Conservation (phyloP, 2,797 vertebrate genomes). For the Arctocebus calabarensis region DNA sequence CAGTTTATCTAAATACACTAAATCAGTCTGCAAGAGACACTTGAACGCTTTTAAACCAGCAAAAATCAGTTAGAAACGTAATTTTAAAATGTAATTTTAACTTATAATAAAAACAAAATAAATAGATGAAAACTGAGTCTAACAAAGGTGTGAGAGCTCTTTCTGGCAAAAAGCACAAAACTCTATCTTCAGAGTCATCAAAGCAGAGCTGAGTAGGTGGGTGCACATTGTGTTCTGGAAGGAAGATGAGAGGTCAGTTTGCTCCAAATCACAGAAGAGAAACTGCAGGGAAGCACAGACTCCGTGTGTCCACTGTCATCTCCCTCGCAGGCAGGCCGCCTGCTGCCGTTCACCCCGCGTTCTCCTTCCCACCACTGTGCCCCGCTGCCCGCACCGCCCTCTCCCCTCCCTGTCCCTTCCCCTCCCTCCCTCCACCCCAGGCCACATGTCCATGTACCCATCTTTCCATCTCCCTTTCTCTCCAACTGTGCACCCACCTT, state of each 20-base stretch:
- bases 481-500: accelerated
- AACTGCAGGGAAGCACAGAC: accelerated
- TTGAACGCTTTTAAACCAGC: no score
- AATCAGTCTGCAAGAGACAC: not conserved
- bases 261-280: not conserved
- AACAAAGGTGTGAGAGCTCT: not conserved
- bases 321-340: no score
- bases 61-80: not conserved
- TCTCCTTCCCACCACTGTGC: not conserved
- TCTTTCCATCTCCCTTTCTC: not conserved
- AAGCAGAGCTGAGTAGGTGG: not conserved
- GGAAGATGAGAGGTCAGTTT: no score
- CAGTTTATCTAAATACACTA: not conserved
- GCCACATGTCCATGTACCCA: not conserved
- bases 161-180: not conserved
- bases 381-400: not conserved
- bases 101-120: not conserved
- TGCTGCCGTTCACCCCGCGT: not conserved
- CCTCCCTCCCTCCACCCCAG: not conserved
- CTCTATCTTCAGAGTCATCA: not conserved
- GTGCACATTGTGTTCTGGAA: not conserved
- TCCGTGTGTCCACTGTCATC: no score
- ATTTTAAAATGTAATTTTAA: not conserved
- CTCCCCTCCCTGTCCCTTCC: accelerated
- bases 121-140: not conserved